Evolutionary conservation across 2,888 invertebrate species (phyloP), one percentile per base, ranked within the genome.

Genomic region (Xylophagus ater): DNA sequence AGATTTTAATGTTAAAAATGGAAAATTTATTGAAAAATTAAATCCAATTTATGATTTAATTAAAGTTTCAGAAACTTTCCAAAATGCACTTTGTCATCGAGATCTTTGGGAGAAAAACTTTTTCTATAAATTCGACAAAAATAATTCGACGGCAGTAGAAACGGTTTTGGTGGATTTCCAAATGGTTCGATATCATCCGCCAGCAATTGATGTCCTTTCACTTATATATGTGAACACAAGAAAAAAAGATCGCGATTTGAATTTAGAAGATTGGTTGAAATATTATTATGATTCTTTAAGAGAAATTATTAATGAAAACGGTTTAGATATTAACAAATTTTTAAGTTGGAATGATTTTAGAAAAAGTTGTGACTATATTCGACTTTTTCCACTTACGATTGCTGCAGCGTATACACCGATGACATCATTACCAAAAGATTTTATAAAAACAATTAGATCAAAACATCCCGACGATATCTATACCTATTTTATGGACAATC

Each of bases 91-190:
- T 5, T 53, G 53, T 21, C 60, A 60, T 31, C 56, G 51, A 1
- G 59, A 60, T 48, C 40, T 55, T n/a, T 59, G 58, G 59, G 40
- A 49, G 2, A 54, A 53, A 31, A 60, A 60, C 43, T 43, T 56
- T 5, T 45, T 59, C 46, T 51, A 54, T 14, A 52, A 54, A 24
- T 37, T 29, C 24, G 37, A 37, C n/a, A n/a, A n/a, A 13, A 35
- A 42, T 23, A 29, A 9, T 65, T 69, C 8, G 66, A 69, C 29
- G 76, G 76, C 49, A 47, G 72, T n/a, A n/a, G n/a, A n/a, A n/a
- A n/a, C n/a, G n/a, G n/a, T n/a, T 15, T 51, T 79, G 7, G 69
- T 80, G 2, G 79, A 79, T 56, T 79, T 72, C 50, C 78, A 78
- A 58, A 65, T 74, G 17, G 58, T 68, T 1, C 64, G 72, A 32